These are phyloP conservation scores for Myotis myotis DNA, from an alignment of 2,797 vertebrate genomes.

Conservation along the genomic window DNA sequence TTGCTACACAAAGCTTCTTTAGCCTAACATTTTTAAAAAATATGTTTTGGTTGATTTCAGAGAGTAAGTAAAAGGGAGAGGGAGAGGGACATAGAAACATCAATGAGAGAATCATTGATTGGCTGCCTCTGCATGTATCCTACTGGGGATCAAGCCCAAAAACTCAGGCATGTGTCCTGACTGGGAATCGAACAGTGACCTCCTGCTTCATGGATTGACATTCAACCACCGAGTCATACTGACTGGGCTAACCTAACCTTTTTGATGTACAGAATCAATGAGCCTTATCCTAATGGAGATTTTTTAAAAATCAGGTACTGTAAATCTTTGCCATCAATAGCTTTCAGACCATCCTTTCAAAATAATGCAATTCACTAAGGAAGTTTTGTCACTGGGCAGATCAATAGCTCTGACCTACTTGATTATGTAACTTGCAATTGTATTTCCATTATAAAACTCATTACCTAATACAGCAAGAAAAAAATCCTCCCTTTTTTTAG, in stretches of 20 bases:
- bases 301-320: neutral
- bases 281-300: neutral
- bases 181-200: too few relatives aligned
- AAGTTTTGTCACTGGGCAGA: neutral
- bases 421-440: conserved; percentile 53
- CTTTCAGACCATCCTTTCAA: conserved; percentile 46
- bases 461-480: conserved; percentile 36
- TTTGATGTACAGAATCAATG: neutral
- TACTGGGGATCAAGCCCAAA: too few relatives aligned
- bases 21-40: neutral
- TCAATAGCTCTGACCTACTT: conserved; percentile 65
- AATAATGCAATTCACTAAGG: conserved; percentile 61
- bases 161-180: too few relatives aligned
- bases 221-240: too few relatives aligned
- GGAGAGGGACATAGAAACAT: too few relatives aligned
- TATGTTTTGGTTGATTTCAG: too few relatives aligned
- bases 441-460: conserved; percentile 63
- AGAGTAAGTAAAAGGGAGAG: too few relatives aligned
- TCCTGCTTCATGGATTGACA: too few relatives aligned
- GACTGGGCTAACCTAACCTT: neutral
- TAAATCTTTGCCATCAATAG: neutral
- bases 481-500: conserved; percentile 15
- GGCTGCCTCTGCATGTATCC: too few relatives aligned
- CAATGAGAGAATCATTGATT: too few relatives aligned
- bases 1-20: neutral